Conservation (phyloP, 1,140 invertebrate species). For the Sarcophaga peregrina region DNA sequence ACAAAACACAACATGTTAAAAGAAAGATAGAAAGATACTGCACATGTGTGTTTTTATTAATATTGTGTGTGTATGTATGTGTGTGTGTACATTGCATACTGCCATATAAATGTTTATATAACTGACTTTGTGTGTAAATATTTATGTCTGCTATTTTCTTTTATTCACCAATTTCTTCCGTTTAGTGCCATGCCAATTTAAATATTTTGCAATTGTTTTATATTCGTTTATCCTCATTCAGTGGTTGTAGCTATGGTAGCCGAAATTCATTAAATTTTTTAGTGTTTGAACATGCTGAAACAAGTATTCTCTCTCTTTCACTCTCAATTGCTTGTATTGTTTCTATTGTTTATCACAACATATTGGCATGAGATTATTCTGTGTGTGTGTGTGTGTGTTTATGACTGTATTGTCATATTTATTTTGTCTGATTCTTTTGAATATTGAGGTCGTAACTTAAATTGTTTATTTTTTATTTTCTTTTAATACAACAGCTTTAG, state of each 20-base stretch:
- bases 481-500: too few relatives aligned
- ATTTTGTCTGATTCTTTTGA: too few relatives aligned
- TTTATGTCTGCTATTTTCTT: neutral
- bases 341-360: too few relatives aligned
- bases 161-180: neutral
- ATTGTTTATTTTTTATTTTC: too few relatives aligned
- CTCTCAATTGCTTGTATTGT: neutral
- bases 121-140: neutral
- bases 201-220: neutral
- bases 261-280: neutral
- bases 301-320: too few relatives aligned
- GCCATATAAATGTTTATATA: too few relatives aligned
- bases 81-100: too few relatives aligned
- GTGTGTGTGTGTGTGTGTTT: constrained; percentile 2
- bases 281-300: too few relatives aligned
- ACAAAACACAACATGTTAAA: constrained; percentile 31
- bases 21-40: neutral
- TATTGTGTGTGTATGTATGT: neutral
- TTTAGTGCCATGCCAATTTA: neutral
- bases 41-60: constrained; percentile 2
- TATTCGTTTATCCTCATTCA: neutral
- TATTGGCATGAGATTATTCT: neutral
- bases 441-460: too few relatives aligned
- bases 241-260: neutral
- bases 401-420: neutral